These are phyloP conservation scores for Danaus melanippus DNA, from an alignment of 1,140 invertebrate species.

Conservation along the genomic window DNA sequence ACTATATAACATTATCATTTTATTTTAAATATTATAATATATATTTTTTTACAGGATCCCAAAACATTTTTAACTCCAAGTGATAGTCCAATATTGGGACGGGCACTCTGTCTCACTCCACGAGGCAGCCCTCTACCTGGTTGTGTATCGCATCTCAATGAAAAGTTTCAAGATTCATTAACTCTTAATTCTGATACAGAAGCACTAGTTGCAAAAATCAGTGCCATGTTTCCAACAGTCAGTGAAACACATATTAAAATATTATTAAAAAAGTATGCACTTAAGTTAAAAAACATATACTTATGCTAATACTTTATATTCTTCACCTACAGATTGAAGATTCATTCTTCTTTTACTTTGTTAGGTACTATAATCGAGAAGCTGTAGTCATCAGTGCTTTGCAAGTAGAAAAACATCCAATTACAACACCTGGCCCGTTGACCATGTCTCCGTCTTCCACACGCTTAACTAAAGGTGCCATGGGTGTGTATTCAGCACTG, in stretches of 20 bases:
- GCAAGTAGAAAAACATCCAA: conserved; percentile 93
- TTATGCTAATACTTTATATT: background rate
- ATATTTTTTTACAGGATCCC: conserved; percentile 34
- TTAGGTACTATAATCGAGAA: conserved; percentile 84
- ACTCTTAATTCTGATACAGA: conserved; percentile 77
- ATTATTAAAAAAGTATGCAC: conserved; percentile 88
- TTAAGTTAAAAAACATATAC: conserved; percentile 5
- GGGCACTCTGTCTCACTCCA: conserved; percentile 70
- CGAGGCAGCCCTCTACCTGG: conserved; percentile 64
- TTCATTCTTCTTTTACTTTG: background rate
- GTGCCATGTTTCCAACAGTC: conserved; percentile 93
- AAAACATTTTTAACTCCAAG: conserved; percentile 54
- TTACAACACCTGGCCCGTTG: conserved; percentile 86
- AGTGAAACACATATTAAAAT: conserved; percentile 90
- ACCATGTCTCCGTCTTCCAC: conserved; percentile 76
- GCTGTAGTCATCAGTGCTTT: conserved; percentile 93
- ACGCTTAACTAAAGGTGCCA: conserved; percentile 61
- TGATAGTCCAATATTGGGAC: conserved; percentile 66
- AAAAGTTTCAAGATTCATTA: conserved; percentile 79
- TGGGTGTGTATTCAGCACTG: conserved; percentile 52
- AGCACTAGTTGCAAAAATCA: conserved; percentile 84
- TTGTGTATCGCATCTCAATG: conserved; percentile 65
- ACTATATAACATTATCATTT: conserved; percentile 2
- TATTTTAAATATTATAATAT: conserved; percentile 6
- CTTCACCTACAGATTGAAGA: no score